Evolutionary conservation across 35 echinoderm and acorn worm genomes (phyloP), one percentile per base, ranked within the genome.

Genomic region (Acanthaster planci): DNA sequence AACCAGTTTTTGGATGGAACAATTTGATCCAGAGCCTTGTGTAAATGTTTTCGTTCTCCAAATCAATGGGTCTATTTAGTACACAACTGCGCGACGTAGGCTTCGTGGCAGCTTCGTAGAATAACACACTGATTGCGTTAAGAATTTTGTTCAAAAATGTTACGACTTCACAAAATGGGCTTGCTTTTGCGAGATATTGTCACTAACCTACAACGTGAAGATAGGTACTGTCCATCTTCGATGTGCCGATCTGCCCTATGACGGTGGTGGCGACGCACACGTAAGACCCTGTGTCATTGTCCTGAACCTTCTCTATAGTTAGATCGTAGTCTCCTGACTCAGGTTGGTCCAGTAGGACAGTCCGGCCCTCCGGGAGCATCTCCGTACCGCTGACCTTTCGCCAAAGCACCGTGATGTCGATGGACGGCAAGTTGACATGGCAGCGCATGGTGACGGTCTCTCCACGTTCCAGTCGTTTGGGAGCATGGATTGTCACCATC

Each of bases 391-490:
- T 72, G 64, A 14, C 64, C n/a, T 72, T 72, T 29, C 34, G 64
- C 64, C 64, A 72, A 14, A 72, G 7, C 10, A 72, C 64, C 15
- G 64, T 72, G 64, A 72, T 26, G 64, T 72, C 64, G 34, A 26
- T 72, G 64, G 64, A 72, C 10, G 64, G 64, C 34, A 72, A 7
- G 64, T 72, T 72, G 26, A 72, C 64, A 26, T 72, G 64, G 30
- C 64, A 72, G 34, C 64, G 64, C 64, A 72, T 31, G 64, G 64
- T 72, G 64, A 72, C 29, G 15, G 4, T 72, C 14, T 19, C 23
- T 26, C 64, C 64, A 10, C 7, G 12, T 10, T 72, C 34, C 26
- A 10, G 14, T 21, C 34, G 64, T 31, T 8, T 34, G 15, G 64
- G 64, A 1, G 26, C 64, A 8, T 35, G 15, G 34, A 72, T 72